Evolutionary conservation across 2,113 vertebrate species (phyloP).

Genomic region (Tenrec ecaudatus): DNA sequence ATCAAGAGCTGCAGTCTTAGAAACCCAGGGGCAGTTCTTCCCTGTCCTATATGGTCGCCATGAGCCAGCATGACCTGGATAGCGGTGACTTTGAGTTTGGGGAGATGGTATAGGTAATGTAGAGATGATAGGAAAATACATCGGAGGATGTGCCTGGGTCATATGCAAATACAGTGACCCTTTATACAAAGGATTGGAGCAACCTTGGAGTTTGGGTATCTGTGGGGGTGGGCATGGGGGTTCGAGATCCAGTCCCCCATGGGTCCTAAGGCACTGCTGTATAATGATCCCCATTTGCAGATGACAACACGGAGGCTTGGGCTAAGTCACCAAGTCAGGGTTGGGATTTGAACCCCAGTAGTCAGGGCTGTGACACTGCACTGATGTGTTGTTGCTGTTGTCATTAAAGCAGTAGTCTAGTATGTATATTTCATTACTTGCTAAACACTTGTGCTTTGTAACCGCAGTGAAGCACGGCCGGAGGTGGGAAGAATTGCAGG

Average conservation of each 20-base stretch:
- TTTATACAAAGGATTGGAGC: neutral
- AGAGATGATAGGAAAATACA: neutral
- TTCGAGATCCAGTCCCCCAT: too few species aligned
- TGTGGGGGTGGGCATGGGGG: too few species aligned
- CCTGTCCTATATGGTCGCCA: too few species aligned
- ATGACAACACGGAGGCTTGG: neutral
- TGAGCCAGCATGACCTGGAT: too few species aligned
- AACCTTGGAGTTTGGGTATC: neutral
- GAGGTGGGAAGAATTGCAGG: neutral
- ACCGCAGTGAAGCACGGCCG: neutral
- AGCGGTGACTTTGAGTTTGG: neutral
- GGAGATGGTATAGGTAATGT: neutral
- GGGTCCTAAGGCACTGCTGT: too few species aligned
- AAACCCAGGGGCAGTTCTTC: too few species aligned
- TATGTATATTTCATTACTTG: neutral
- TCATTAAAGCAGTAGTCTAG: neutral
- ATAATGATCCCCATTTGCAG: neutral
- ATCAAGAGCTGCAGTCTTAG: too few species aligned
- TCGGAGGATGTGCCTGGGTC: neutral
- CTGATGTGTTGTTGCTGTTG: neutral
- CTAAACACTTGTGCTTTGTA: neutral
- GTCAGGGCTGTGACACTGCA: neutral
- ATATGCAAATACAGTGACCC: too few species aligned
- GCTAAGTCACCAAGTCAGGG: slow-evolving; percentile 6
- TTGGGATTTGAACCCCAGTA: neutral